These are phyloP conservation scores for Cettia cetti DNA, from an alignment of 2,113 vertebrate species.

Conservation along the genomic window DNA sequence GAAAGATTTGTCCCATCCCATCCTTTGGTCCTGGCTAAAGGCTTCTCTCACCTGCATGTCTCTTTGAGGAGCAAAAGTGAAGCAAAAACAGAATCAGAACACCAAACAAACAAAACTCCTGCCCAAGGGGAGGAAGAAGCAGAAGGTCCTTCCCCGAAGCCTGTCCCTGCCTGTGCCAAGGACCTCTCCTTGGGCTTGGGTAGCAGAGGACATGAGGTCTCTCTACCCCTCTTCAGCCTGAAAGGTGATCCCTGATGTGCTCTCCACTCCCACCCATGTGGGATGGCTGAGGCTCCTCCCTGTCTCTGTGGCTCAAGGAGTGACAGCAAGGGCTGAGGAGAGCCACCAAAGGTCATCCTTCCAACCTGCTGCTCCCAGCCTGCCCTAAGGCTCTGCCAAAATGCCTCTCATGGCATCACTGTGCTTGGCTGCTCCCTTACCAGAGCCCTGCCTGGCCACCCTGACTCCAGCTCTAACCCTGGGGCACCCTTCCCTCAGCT, in stretches of 20 bases:
- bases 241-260: background rate
- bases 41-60: background rate
- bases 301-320: accelerated
- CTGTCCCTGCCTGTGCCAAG: background rate
- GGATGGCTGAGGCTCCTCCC: background rate
- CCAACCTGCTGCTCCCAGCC: background rate
- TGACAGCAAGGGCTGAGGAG: background rate
- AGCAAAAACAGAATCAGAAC: background rate
- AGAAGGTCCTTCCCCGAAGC: background rate
- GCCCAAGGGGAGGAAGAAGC: background rate
- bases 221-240: background rate
- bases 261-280: background rate
- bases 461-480: background rate
- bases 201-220: background rate
- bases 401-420: background rate
- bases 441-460: background rate
- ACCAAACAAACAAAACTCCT: background rate
- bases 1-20: background rate
- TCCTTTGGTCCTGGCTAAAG: background rate
- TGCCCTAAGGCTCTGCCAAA: background rate
- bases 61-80: background rate
- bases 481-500: background rate
- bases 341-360: background rate
- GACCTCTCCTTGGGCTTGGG: background rate
- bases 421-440: background rate